Evolutionary conservation across 1,140 invertebrate species (phyloP), one percentile per base, ranked within the genome.

Genomic region (Drosophila pallidifrons): DNA sequence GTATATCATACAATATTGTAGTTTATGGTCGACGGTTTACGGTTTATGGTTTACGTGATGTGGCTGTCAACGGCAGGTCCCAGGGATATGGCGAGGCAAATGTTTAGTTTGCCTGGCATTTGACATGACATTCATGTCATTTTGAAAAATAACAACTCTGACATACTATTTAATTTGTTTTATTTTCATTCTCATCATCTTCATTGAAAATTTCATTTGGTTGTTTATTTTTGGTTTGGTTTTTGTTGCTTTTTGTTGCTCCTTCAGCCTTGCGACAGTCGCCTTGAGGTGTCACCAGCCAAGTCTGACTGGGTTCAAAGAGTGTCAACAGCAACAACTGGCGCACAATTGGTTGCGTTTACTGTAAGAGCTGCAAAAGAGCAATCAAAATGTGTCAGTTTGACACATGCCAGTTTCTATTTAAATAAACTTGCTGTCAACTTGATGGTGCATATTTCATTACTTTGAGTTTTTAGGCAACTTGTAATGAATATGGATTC

Each of bases 61-160:
- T 35, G 45, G 3, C 80, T 85, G 82, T 85, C 81, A 78, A 63
- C 74, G 6, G 20, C 74, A 67, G 68, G 58, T 85, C 32, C 63
- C 71, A 59, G 71, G 51, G 52, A 57, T 54, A 60, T 10, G 43
- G 32, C 54, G 55, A 51, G 58, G 43, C 57, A 75, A 66, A 57
- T 81, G 63, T 77, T 81, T 69, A 64, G 51, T 43, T 55, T 41
- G 54, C 66, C 74, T 82, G 79, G 66, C 79, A 81, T 81, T 82
- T 81, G 82, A 90, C 87, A 90, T 89, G 85, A 89, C 85, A 83
- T 79, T 72, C 70, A 65, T 81, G 82, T 79, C 82, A 73, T 86
- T 79, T 55, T 43, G 47, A 46, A 72, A 86, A 81, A 79, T 81
- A 86, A 85, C 72, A 86, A 76, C 67, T 79, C 47, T 80, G 81